phyloP scores from a whole-genome alignment of 2,797 vertebrate genomes.

The Nyctibius grandis region DNA sequence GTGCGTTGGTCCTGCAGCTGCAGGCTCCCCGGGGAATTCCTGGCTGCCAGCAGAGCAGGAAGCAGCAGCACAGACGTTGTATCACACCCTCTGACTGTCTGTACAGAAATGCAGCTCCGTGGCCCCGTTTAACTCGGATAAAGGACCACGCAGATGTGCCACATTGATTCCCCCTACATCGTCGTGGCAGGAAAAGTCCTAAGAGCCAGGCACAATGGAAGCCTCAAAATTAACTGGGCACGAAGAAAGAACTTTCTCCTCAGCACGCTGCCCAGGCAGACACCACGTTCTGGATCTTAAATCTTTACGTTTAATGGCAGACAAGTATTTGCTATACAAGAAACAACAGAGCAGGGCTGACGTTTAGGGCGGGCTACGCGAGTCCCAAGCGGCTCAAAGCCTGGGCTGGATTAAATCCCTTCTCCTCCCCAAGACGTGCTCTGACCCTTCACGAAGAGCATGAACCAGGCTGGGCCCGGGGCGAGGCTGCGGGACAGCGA shows the following conservation, averaged over 20 bases:
- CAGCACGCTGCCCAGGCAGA: fast-evolving
- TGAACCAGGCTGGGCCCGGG: fast-evolving
- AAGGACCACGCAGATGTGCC: fast-evolving
- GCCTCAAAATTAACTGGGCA: background rate
- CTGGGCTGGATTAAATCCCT: background rate
- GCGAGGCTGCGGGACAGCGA: background rate
- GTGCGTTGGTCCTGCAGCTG: background rate
- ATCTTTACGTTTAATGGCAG: background rate
- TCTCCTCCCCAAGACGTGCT: fast-evolving
- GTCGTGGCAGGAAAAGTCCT: fast-evolving
- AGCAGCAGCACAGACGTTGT: background rate
- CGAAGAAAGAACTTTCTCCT: background rate
- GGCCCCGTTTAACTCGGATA: background rate
- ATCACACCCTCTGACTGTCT: background rate
- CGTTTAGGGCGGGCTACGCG: fast-evolving
- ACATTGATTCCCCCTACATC: fast-evolving
- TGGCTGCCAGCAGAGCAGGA: background rate
- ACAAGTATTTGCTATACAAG: too few relatives aligned
- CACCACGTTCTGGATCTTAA: fast-evolving
- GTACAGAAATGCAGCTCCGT: fast-evolving
- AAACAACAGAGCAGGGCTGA: background rate
- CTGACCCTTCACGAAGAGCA: background rate
- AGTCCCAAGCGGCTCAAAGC: too few relatives aligned
- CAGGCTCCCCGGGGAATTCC: background rate
- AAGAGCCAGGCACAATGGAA: background rate